Evolutionary conservation across 2,888 invertebrate species (phyloP).

Genomic region (Eupeodes latifasciatus): DNA sequence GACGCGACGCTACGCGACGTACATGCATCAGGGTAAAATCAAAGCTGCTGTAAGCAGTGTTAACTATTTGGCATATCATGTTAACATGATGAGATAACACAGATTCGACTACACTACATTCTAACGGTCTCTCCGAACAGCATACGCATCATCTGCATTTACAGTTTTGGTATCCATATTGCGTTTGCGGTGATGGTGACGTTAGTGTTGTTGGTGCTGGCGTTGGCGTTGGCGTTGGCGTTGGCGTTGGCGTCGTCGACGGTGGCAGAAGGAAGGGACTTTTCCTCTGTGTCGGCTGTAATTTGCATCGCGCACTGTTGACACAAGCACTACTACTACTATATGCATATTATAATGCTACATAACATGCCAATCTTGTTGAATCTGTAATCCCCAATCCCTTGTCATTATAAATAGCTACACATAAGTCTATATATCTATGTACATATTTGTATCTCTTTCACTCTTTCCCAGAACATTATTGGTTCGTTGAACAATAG

Average conservation of each 20-base stretch:
- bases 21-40: conserved; percentile 37
- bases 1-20: neutral
- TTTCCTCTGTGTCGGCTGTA: conserved; percentile 47
- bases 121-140: conserved; percentile 16
- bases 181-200: neutral
- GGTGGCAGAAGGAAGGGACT: neutral
- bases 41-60: conserved; percentile 69
- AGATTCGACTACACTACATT: conserved; percentile 58
- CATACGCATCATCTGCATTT: conserved; percentile 50
- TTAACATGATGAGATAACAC: conserved; percentile 75
- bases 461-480: neutral
- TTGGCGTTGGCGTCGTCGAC: neutral
- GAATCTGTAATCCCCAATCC: conserved; percentile 51
- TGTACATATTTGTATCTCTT: neutral
- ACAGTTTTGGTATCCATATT: neutral
- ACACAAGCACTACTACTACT: conserved; percentile 16
- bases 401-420: conserved; percentile 38
- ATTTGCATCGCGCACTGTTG: conserved; percentile 47
- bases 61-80: conserved; percentile 74
- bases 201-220: neutral
- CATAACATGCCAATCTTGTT: conserved; percentile 28
- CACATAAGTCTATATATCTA: neutral
- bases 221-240: neutral
- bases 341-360: neutral
- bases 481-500: conserved; percentile 71